Conservation (phyloP, 1,140 invertebrate species). For the Drosophila kanapiae region DNA sequence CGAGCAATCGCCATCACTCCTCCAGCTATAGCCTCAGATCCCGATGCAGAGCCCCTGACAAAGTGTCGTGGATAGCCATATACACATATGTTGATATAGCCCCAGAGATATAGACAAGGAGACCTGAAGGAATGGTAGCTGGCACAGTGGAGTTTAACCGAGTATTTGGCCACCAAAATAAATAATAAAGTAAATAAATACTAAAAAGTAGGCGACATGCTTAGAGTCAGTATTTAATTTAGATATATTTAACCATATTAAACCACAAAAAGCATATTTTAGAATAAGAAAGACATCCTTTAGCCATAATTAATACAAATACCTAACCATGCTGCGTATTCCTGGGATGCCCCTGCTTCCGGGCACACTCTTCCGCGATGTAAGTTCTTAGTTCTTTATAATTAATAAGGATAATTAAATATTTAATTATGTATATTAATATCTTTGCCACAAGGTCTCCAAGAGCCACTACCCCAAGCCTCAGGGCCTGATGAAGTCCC, state of each 20-base stretch:
- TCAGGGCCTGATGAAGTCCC: conserved; percentile 66
- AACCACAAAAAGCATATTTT: background rate
- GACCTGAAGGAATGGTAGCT: background rate
- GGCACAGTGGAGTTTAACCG: background rate
- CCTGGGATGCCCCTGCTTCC: conserved; percentile 80
- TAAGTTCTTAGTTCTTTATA: conserved; percentile 36
- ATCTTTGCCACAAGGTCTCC: conserved; percentile 85
- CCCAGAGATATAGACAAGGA: conserved; percentile 17
- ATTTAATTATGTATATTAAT: background rate
- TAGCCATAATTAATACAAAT: background rate
- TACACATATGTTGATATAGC: conserved; percentile 51
- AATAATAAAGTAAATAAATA: background rate
- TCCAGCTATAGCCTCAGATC: conserved; percentile 10
- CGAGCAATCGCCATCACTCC: conserved; percentile 75
- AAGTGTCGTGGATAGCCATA: conserved; percentile 67
- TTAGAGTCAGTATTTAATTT: background rate
- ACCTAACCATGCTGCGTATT: conserved; percentile 67
- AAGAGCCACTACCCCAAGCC: conserved; percentile 86
- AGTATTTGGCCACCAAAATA: background rate
- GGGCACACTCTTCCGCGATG: conserved; percentile 78
- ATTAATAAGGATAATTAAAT: background rate
- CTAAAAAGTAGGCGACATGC: background rate
- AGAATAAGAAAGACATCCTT: background rate
- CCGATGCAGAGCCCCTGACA: conserved; percentile 40
- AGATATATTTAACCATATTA: too few relatives aligned